phyloP scores from a whole-genome alignment of 2,888 invertebrate species.

The Athalia rosae region DNA sequence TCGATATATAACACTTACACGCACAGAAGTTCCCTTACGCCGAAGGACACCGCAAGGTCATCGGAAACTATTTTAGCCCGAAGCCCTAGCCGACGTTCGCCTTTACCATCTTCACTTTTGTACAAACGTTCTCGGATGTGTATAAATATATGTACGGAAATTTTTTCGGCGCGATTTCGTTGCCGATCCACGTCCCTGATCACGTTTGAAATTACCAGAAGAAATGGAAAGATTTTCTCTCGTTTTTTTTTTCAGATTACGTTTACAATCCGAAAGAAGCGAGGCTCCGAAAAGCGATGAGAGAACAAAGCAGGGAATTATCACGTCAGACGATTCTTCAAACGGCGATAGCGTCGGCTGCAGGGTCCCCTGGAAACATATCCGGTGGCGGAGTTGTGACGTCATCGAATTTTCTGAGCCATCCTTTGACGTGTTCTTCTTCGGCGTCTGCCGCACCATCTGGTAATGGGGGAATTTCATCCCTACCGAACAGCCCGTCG shows the following conservation, averaged over 20 bases:
- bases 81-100: slow-evolving; percentile 9
- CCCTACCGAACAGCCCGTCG: slow-evolving; percentile 56
- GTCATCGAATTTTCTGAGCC: slow-evolving; percentile 53
- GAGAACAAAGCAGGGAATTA: slow-evolving; percentile 72
- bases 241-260: slow-evolving; percentile 74
- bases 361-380: slow-evolving; percentile 44
- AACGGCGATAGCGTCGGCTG: slow-evolving; percentile 58
- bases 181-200: no score
- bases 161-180: no score
- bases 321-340: slow-evolving; percentile 69
- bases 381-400: slow-evolving; percentile 44
- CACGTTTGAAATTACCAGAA: no score
- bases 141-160: neutral
- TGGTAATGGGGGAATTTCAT: slow-evolving; percentile 49
- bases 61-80: slow-evolving; percentile 27
- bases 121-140: neutral
- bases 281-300: slow-evolving; percentile 78
- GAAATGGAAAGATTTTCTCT: neutral
- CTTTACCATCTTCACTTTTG: neutral
- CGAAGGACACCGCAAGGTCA: slow-evolving; percentile 40
- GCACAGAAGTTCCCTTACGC: slow-evolving; percentile 1
- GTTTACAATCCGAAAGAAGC: slow-evolving; percentile 81
- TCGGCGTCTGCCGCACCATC: slow-evolving; percentile 46
- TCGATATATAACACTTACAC: neutral
- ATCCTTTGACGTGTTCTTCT: slow-evolving; percentile 53